These are phyloP conservation scores for Steinernema feltiae DNA, from an alignment of 1,140 invertebrate genomes.

Conservation along the genomic window DNA sequence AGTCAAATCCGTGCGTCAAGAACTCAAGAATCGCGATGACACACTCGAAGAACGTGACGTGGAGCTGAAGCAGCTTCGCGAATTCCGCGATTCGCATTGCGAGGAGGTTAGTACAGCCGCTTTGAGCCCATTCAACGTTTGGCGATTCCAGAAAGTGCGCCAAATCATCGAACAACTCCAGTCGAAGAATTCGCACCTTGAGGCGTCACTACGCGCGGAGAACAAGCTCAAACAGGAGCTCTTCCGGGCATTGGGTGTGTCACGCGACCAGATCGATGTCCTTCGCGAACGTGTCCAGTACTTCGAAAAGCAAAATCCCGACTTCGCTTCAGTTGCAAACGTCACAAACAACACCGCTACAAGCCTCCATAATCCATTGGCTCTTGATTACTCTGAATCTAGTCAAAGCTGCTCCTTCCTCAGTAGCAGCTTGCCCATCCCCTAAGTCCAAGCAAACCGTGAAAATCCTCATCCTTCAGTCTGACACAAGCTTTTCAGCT, in stretches of 20 bases:
- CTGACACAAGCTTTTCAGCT: not conserved
- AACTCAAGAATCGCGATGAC: not conserved
- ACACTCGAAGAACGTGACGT: not conserved
- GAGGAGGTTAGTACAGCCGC: not conserved
- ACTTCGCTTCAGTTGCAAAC: not conserved
- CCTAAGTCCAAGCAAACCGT: not conserved
- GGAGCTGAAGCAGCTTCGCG: not conserved
- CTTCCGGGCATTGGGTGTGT: constrained; percentile 88
- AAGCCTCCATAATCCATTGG: not conserved
- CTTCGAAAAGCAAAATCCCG: not conserved
- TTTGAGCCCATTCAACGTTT: not conserved
- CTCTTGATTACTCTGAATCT: not conserved
- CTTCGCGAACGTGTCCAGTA: constrained; percentile 4
- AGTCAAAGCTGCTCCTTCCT: not conserved
- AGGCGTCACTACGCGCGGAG: constrained; percentile 86
- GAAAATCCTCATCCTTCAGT: no score
- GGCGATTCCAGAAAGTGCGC: not conserved
- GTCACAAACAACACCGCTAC: not conserved
- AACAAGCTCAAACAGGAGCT: constrained; percentile 90
- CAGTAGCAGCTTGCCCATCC: not conserved
- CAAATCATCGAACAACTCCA: constrained; percentile 62
- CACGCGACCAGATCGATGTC: constrained; percentile 83
- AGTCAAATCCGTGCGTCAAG: not conserved
- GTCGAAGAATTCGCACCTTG: constrained; percentile 78
- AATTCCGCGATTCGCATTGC: not conserved